These are phyloP conservation scores for Parapsyche elsis DNA, from an alignment of 1,140 invertebrate species.

Conservation along the genomic window DNA sequence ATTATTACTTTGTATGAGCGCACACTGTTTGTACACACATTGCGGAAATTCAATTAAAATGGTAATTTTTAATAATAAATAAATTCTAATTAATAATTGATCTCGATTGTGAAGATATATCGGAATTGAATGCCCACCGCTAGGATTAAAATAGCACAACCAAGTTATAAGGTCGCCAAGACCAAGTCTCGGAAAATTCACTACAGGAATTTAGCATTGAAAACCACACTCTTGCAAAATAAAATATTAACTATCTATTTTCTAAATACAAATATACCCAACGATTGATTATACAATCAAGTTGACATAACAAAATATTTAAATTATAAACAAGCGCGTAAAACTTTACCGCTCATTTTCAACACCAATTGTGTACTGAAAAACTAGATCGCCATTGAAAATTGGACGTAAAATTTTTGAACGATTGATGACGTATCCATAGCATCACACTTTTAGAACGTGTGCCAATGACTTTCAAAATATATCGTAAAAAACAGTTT, in stretches of 20 bases:
- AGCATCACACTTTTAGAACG: not conserved
- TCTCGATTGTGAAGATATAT: not conserved
- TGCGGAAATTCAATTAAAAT: not conserved
- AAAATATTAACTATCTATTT: not conserved
- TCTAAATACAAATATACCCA: not conserved
- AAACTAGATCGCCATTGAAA: no score
- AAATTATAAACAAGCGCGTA: no score
- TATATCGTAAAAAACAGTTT: not conserved
- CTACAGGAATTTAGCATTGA: slow-evolving; percentile 11
- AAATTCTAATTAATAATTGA: not conserved
- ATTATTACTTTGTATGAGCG: not conserved
- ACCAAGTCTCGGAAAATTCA: slow-evolving; percentile 15
- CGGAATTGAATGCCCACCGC: slow-evolving; percentile 5
- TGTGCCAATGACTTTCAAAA: slow-evolving; percentile 19
- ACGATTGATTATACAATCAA: not conserved
- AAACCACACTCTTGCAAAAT: not conserved
- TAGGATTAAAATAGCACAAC: slow-evolving; percentile 2
- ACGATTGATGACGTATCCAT: not conserved
- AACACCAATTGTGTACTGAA: no score
- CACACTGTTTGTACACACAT: not conserved
- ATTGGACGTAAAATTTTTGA: no score
- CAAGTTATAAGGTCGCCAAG: slow-evolving; percentile 23
- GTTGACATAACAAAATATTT: no score
- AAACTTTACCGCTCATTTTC: no score
- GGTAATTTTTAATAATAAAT: not conserved